phyloP scores from a whole-genome alignment of 2,113 vertebrate species.

The Rhinogobius similis region DNA sequence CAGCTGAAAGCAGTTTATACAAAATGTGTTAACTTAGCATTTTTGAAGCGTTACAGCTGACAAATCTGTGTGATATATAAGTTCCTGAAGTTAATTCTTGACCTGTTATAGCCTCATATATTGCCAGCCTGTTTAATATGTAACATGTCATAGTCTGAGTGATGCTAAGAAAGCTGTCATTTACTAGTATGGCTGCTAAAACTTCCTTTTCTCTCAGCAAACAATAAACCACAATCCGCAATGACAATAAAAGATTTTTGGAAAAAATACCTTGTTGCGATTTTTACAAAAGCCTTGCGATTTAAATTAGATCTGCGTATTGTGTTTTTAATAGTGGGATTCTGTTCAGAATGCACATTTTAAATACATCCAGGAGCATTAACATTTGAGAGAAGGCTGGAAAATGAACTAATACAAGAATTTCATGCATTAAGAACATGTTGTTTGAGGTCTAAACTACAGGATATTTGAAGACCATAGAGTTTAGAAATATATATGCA shows the following conservation, averaged over 20 bases:
- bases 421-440: too few species aligned
- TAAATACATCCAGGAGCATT: too few species aligned
- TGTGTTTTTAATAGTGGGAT: too few species aligned
- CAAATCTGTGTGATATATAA: neutral
- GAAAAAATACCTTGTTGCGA: neutral
- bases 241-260: neutral
- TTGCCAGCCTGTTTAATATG: neutral
- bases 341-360: too few species aligned
- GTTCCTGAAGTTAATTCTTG: slow-evolving; percentile 4
- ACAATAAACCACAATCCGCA: too few species aligned
- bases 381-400: too few species aligned
- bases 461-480: too few species aligned
- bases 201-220: neutral
- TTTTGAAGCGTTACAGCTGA: neutral
- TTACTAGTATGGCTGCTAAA: neutral
- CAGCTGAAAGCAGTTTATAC: neutral
- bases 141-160: neutral
- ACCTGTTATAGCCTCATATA: slow-evolving; percentile 3
- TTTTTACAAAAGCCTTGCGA: too few species aligned
- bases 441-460: too few species aligned
- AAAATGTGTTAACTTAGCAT: neutral
- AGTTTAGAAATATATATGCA: too few species aligned
- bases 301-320: too few species aligned
- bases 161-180: neutral
- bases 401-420: too few species aligned